These are phyloP conservation scores for Cettia cetti DNA, from an alignment of 2,113 vertebrate species.

Conservation along the genomic window DNA sequence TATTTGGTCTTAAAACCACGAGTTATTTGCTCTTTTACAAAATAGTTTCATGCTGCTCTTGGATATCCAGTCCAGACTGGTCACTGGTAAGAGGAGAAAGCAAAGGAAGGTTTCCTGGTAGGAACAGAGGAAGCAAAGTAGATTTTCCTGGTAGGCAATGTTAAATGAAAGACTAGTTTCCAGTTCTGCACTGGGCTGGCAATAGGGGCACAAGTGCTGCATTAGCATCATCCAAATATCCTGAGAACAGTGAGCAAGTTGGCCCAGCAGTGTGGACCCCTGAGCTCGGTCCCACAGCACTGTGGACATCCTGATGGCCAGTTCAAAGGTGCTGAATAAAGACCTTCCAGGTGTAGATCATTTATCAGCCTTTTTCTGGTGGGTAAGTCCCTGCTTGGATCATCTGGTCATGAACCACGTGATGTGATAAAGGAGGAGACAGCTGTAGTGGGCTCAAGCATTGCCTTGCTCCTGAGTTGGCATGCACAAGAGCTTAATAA, in stretches of 20 bases:
- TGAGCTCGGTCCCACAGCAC: neutral
- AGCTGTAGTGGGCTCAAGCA: neutral
- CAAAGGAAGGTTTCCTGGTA: neutral
- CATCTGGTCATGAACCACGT: neutral
- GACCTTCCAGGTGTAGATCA: neutral
- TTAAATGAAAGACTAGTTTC: neutral
- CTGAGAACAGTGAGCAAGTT: neutral
- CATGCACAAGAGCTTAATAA: neutral
- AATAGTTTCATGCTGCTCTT: neutral
- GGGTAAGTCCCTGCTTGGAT: neutral
- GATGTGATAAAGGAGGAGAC: neutral
- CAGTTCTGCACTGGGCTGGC: neutral
- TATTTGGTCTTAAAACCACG: neutral
- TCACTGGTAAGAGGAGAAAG: neutral
- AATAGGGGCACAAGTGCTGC: neutral
- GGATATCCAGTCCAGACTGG: neutral
- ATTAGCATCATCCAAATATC: neutral
- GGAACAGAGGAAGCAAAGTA: neutral
- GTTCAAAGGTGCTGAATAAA: neutral
- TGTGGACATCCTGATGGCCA: neutral
- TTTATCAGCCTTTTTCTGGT: neutral
- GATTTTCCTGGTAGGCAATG: neutral
- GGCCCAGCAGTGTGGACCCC: neutral
- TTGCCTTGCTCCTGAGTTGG: neutral
- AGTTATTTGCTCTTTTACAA: neutral